Evolutionary conservation across 2,797 vertebrate species (phyloP).

Genomic region (Mastacembelus armatus): DNA sequence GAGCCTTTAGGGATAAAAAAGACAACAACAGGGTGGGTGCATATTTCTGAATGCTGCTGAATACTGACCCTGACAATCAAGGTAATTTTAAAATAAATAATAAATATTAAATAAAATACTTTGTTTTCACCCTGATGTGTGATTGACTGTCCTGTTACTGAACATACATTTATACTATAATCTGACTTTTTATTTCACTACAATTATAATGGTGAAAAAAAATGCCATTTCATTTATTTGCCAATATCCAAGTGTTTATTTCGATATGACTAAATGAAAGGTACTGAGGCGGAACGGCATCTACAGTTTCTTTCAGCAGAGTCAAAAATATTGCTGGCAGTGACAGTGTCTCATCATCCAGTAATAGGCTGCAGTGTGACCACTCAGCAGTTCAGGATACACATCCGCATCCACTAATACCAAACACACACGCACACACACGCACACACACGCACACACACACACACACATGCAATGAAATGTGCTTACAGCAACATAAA

Average conservation of each 20-base stretch:
- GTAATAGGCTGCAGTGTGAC: slow-evolving; percentile 54
- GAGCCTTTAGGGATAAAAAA: no score
- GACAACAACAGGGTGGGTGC: no score
- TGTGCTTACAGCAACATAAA: slow-evolving; percentile 42
- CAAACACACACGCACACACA: no score
- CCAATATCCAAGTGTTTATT: slow-evolving; percentile 12
- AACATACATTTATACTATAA: not conserved
- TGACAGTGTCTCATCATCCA: slow-evolving; percentile 49
- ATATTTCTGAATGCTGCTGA: no score
- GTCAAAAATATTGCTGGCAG: slow-evolving; percentile 45
- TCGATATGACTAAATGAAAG: slow-evolving; percentile 27
- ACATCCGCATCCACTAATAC: slow-evolving; percentile 22
- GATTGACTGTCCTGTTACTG: not conserved
- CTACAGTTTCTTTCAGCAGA: slow-evolving; percentile 29
- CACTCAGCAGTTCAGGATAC: slow-evolving; percentile 56
- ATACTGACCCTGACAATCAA: no score
- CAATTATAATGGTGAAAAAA: not conserved
- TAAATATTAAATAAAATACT: no score
- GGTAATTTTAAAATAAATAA: no score
- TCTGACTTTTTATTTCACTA: not conserved
- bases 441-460: no score
- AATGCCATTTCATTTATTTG: no score
- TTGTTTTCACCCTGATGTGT: no score
- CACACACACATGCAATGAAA: slow-evolving; percentile 25
- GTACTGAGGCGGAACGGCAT: slow-evolving; percentile 27